Base-by-base conservation (phyloP, 2,888 invertebrate genomes). In the Lissocephala sabroskyi region DNA sequence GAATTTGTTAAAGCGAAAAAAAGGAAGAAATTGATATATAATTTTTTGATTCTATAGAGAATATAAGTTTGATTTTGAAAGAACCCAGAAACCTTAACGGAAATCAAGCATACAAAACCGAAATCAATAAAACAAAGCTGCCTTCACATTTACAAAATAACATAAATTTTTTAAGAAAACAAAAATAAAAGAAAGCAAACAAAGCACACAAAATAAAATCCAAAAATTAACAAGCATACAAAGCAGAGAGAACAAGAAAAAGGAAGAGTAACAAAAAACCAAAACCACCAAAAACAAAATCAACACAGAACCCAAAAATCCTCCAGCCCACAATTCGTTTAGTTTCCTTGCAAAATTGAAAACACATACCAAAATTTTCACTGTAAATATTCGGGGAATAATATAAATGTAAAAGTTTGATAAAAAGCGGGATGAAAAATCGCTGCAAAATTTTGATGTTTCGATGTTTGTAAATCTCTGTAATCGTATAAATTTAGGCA, bases 121-220 rank as follows among this genome's bases (percentile, higher is more conserved):
- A 81, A 81, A 81, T 82, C 82, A 80, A 82, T 80, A 77, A n/a
- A 80, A 80, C 80, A 81, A 82, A 80, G 80, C 80, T 80, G 80
- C 80, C 80, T 80, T 80, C 81, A 81, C 80, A 78, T 81, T 78
- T 73, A 73, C 73, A 73, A 73, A n/a, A 77, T 77, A 75, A 70
- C 74, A 70, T 75, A 70, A 70, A 71, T 77, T 30, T 63, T 60
- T 55, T 52, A 62, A 56, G 40, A 41, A 32, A 44, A 45, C n/a
- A 50, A 45, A 54, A 45, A 37, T 35, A 43, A 56, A 53, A 60
- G 46, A 52, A 56, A 58, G 56, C 49, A 60, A 45, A 47, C 46
- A 57, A 52, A 45, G 45, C 16, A 49, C 49, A 49, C 56, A 75
- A 67, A 63, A 59, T 49, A 55, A 57, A 55, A 48, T 29, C 10